phyloP scores from a whole-genome alignment of 2,113 vertebrate genomes.

The Rhinoderma darwinii region DNA sequence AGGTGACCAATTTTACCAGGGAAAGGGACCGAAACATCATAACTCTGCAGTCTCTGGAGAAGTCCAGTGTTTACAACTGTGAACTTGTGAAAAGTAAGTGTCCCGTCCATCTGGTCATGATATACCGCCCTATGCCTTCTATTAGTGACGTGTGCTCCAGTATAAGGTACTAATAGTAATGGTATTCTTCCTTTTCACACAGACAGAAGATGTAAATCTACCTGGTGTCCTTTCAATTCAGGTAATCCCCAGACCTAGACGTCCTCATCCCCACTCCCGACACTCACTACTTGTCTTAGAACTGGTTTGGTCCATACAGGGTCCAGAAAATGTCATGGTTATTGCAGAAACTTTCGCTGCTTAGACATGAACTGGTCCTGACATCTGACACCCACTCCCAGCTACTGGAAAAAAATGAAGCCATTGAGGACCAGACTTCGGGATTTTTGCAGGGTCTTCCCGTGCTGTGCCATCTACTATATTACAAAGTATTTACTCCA shows the following conservation, averaged over 20 bases:
- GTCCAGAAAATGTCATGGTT: too few species aligned
- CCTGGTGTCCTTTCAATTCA: slow-evolving; percentile 26
- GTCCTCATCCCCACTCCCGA: background rate
- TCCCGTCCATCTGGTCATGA: background rate
- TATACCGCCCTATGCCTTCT: background rate
- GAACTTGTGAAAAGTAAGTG: slow-evolving; percentile 42
- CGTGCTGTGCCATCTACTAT: too few species aligned
- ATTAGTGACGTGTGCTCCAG: too few species aligned
- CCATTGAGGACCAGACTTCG: too few species aligned
- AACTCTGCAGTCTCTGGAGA: slow-evolving; percentile 39
- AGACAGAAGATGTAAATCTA: slow-evolving; percentile 27
- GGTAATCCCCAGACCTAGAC: background rate
- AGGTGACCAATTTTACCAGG: slow-evolving; percentile 40
- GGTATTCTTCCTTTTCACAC: background rate
- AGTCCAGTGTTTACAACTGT: slow-evolving; percentile 52
- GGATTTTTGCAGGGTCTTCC: too few species aligned
- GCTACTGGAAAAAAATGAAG: too few species aligned
- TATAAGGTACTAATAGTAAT: background rate
- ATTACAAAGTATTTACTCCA: too few species aligned
- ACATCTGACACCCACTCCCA: too few species aligned
- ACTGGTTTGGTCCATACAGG: too few species aligned
- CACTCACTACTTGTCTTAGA: too few species aligned
- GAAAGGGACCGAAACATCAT: slow-evolving; percentile 15
- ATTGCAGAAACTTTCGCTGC: too few species aligned
- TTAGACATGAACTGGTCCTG: too few species aligned